phyloP scores from a whole-genome alignment of 1,140 invertebrate species.

The Drosophila varians region DNA sequence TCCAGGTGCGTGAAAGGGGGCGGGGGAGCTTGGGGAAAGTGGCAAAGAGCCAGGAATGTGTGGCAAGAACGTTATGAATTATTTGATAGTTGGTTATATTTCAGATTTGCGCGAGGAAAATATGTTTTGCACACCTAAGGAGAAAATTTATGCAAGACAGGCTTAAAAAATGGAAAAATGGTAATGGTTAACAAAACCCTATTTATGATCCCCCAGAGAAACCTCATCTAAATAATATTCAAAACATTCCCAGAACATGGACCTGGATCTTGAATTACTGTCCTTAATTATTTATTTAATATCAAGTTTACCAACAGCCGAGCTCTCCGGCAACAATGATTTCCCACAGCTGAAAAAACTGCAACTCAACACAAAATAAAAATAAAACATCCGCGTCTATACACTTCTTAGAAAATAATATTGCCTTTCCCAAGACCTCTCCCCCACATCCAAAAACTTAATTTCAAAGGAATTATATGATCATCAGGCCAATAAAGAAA shows the following conservation, averaged over 20 bases:
- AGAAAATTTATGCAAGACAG: conserved; percentile 31
- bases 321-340: background rate
- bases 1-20: conserved; percentile 23
- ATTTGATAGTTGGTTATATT: conserved; percentile 55
- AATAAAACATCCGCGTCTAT: conserved; percentile 6
- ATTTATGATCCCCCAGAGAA: conserved; percentile 4
- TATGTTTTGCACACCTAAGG: conserved; percentile 6
- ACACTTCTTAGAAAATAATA: conserved; percentile 19
- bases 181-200: conserved; percentile 16
- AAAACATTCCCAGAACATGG: background rate
- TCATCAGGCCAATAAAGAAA: conserved; percentile 52
- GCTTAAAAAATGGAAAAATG: conserved; percentile 33
- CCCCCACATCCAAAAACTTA: background rate
- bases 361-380: conserved; percentile 1
- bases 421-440: conserved; percentile 7
- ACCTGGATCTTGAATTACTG: background rate
- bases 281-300: background rate
- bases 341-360: conserved; percentile 7
- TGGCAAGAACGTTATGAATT: conserved; percentile 61
- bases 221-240: too few relatives aligned
- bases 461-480: conserved; percentile 59
- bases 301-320: background rate
- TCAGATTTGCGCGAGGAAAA: conserved; percentile 25
- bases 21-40: background rate
- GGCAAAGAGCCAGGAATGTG: conserved; percentile 1